Percentiles rank a stretch among this genome's conserved stretches.
phyloP scores from a whole-genome alignment of 2,797 vertebrate species.

The Pipistrellus nathusii region DNA sequence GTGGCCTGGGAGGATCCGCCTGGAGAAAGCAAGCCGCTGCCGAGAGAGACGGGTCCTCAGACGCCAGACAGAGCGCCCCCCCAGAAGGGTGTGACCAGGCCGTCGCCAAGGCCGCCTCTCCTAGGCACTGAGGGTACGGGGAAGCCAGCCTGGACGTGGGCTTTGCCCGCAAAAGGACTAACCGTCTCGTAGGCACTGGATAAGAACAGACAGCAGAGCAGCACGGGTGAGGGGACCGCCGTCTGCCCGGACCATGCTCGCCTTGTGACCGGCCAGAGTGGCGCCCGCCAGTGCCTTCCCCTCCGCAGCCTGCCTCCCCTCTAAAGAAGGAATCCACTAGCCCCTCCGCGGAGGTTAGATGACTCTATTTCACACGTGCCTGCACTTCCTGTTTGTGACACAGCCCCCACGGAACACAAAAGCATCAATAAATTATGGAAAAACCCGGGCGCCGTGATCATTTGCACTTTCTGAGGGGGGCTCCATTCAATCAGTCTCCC shows the following conservation, averaged over 20 bases:
- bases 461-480: conserved; percentile 47
- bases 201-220: too few species aligned
- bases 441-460: conserved; percentile 54
- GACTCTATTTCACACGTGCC: conserved; percentile 60
- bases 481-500: conserved; percentile 4
- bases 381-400: conserved; percentile 69
- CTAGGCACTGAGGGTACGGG: too few species aligned
- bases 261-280: background rate
- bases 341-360: background rate
- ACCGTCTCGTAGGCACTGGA: too few species aligned
- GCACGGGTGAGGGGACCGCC: too few species aligned
- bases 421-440: conserved; percentile 74
- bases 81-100: background rate
- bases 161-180: too few species aligned
- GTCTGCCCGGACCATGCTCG: too few species aligned
- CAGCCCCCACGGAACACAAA: conserved; percentile 68
- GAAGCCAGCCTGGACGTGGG: too few species aligned
- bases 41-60: background rate
- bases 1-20: background rate
- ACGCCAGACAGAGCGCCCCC: conserved; percentile 22
- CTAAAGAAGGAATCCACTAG: background rate
- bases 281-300: background rate
- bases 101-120: too few species aligned
- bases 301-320: background rate
- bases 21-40: accelerated